These are phyloP conservation scores for Cyclura pinguis DNA, from an alignment of 2,797 vertebrate species.

Conservation along the genomic window DNA sequence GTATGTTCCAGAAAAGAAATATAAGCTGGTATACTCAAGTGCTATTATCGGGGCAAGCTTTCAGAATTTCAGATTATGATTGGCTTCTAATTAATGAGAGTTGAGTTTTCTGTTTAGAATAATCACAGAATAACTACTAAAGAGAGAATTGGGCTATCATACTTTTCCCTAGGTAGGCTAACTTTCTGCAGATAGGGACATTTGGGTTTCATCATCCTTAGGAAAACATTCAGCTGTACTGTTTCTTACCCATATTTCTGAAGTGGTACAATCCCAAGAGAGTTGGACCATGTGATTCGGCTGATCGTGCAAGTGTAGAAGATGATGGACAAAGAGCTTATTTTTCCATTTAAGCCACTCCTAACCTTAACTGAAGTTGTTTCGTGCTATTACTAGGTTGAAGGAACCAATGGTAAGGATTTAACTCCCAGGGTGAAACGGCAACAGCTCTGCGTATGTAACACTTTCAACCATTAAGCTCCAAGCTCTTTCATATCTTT, in stretches of 20 bases:
- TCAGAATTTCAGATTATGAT: neutral
- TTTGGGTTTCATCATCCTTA: neutral
- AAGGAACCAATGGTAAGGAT: constrained; percentile 81
- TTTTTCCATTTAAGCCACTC: constrained; percentile 44
- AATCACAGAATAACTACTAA: neutral
- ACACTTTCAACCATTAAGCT: constrained; percentile 74
- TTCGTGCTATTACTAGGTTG: constrained; percentile 83
- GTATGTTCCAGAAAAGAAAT: neutral
- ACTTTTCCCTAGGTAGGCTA: neutral
- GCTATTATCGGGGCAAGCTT: neutral
- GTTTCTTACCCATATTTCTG: neutral
- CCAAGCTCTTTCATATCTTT: constrained; percentile 72
- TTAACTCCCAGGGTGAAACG: constrained; percentile 81
- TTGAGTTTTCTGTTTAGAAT: neutral
- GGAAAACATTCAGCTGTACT: neutral
- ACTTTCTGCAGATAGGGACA: neutral
- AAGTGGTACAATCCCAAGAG: neutral
- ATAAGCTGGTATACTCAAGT: too few relatives aligned
- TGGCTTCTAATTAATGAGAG: neutral
- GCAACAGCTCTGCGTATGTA: constrained; percentile 84
- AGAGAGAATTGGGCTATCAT: neutral
- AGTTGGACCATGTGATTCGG: too few relatives aligned
- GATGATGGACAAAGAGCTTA: neutral
- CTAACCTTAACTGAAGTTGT: constrained; percentile 75
- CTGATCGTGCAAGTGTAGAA: neutral